Percentiles rank a stretch among this genome's conserved stretches.
These are phyloP conservation scores for Rotaria magnacalcarata DNA, from an alignment of 2,888 invertebrate genomes.

Conservation along the genomic window DNA sequence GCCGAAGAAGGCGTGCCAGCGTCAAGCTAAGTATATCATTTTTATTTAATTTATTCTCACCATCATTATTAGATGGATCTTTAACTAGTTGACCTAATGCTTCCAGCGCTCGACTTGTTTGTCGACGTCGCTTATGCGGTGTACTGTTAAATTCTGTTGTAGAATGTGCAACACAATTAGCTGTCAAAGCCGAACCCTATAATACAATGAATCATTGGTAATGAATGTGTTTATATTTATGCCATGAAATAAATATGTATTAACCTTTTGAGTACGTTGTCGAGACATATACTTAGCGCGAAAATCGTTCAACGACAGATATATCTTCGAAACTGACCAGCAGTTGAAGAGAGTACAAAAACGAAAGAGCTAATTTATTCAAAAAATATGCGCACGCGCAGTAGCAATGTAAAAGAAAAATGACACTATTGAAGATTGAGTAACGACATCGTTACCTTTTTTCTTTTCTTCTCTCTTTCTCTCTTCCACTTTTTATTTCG, in stretches of 20 bases:
- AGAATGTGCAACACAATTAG: not conserved
- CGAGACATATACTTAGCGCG: not conserved
- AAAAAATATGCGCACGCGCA: not conserved
- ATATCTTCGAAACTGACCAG: not conserved
- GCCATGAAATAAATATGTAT: too few species aligned
- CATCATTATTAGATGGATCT: not conserved
- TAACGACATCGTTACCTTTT: not conserved
- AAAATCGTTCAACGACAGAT: not conserved
- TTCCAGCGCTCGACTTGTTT: not conserved
- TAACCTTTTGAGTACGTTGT: not conserved
- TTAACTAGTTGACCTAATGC: not conserved
- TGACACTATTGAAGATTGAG: not conserved
- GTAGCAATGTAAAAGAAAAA: not conserved
- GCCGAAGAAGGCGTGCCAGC: not conserved
- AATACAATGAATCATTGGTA: not conserved
- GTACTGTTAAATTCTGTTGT: not conserved
- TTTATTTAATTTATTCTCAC: not conserved
- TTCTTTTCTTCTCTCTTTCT: not conserved
- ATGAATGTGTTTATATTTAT: too few species aligned
- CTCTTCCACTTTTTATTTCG: too few species aligned
- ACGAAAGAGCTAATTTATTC: not conserved
- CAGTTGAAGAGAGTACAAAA: not conserved
- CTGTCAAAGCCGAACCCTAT: not conserved
- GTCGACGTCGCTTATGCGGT: slow-evolving; percentile 2
- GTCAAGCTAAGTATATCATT: slow-evolving; percentile 10